Base-by-base conservation (phyloP, 2,888 invertebrate species). In the Digitonthophagus gazella region DNA sequence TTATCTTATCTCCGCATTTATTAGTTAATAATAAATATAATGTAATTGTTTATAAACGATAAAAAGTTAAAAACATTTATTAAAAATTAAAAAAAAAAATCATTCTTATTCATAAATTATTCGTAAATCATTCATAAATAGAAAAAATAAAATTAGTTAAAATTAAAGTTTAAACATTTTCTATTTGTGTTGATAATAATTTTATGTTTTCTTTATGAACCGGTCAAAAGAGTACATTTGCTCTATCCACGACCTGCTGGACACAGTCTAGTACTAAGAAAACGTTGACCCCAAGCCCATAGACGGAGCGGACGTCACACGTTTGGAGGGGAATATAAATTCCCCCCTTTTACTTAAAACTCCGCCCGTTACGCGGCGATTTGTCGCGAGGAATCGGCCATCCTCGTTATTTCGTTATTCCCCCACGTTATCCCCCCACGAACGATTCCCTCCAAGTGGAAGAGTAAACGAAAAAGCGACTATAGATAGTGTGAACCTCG, bases 221-320 rank as follows among this genome's bases (percentile, higher is more conserved):
- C 28, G 28, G 11, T 44, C 28, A 44, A 44, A 44, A 11, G n/a
- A n/a, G 16, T 18, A 20, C 19, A n/a, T 16, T 19, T 18, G 18
- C 61, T n/a, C 20, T 18, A 19, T 61, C 61, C 61, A 61, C 61
- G 61, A 19, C 61, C 61, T 18, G 20, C 18, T n/a, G 61, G 19
- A n/a, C n/a, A n/a, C n/a, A n/a, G n/a, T n/a, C n/a, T n/a, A n/a
- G n/a, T n/a, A n/a, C n/a, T 61, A 15, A 18, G 18, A 19, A 61
- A 61, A 61, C 61, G 61, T 61, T 61, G 61, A 61, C 61, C 61
- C 61, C 61, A 20, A 44, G 28, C 28, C 8, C 11, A 44, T 11
- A 3, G 11, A 44, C 2, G 28, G 8, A 11, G 28, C 11, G 28
- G 28, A 11, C 8, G 28, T 44, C 6, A 44, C 28, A 44, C 6